Conservation (phyloP, 2,797 vertebrate species). For the Megaceryle alcyon region DNA sequence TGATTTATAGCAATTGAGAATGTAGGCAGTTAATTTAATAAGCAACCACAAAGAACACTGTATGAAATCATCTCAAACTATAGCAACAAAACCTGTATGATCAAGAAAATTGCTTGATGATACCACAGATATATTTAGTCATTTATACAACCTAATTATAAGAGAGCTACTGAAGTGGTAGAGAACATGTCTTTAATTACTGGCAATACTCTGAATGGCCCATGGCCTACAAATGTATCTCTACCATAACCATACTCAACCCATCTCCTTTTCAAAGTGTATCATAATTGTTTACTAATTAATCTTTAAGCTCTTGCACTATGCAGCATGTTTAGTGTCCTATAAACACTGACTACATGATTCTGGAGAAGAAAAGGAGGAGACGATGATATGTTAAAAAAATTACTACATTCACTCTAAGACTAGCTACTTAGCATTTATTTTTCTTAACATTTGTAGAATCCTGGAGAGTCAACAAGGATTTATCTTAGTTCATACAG, state of each 20-base stretch:
- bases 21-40: constrained; percentile 13
- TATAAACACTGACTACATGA: constrained; percentile 40
- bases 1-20: constrained; percentile 24
- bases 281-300: constrained; percentile 67
- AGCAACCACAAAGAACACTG: constrained; percentile 26
- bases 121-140: constrained; percentile 36
- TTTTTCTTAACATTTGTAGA: neutral
- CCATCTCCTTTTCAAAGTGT: constrained; percentile 59
- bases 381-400: neutral
- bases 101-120: constrained; percentile 49
- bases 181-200: constrained; percentile 49
- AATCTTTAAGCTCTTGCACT: constrained; percentile 33
- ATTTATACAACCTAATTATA: constrained; percentile 59
- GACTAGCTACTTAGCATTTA: neutral
- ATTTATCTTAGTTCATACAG: neutral
- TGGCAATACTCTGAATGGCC: constrained; percentile 34
- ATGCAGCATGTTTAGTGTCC: neutral
- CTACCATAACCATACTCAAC: constrained; percentile 37
- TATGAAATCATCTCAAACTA: constrained; percentile 41
- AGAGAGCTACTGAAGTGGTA: constrained; percentile 17
- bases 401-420: neutral
- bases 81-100: constrained; percentile 40
- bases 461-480: neutral
- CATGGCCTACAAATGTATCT: constrained; percentile 38
- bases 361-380: constrained; percentile 4